Conservation (phyloP, 2,797 vertebrate species). For the Epinephelus awoara region DNA sequence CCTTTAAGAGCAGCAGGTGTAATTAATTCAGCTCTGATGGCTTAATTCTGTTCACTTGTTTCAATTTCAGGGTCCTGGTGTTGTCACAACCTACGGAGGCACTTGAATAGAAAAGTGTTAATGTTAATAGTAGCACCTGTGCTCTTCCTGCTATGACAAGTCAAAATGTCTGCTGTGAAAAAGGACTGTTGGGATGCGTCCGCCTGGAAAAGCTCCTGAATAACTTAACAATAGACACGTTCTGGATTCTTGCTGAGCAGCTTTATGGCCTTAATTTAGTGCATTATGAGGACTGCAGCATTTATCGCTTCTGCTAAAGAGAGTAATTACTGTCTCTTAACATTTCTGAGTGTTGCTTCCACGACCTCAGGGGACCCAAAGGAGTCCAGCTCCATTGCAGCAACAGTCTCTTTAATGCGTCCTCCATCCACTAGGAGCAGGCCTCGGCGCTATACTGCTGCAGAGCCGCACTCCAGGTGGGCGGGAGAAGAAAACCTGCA, state of each 20-base stretch:
- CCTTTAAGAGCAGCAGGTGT: not conserved
- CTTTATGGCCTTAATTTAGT: not conserved
- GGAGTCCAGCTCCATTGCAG: not conserved
- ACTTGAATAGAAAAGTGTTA: not conserved
- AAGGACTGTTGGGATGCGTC: not conserved
- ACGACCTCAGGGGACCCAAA: not conserved
- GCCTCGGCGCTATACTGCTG: not conserved
- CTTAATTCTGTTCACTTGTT: not conserved
- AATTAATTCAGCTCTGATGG: not conserved
- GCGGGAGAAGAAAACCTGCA: not conserved
- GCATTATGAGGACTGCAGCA: not conserved
- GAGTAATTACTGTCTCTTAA: no score
- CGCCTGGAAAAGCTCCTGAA: not conserved
- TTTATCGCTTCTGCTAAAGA: not conserved
- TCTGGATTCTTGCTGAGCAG: not conserved
- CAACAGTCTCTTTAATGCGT: not conserved
- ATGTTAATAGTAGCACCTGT: not conserved
- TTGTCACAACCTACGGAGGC: not conserved
- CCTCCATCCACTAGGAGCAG: not conserved
- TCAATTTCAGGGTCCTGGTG: not conserved
- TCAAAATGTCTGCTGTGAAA: slow-evolving; percentile 3
- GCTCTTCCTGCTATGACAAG: not conserved
- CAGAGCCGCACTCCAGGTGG: not conserved
- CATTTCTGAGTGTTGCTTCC: not conserved
- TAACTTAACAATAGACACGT: not conserved